phyloP scores from a whole-genome alignment of 2,888 invertebrate genomes.

The Sturmia bella region DNA sequence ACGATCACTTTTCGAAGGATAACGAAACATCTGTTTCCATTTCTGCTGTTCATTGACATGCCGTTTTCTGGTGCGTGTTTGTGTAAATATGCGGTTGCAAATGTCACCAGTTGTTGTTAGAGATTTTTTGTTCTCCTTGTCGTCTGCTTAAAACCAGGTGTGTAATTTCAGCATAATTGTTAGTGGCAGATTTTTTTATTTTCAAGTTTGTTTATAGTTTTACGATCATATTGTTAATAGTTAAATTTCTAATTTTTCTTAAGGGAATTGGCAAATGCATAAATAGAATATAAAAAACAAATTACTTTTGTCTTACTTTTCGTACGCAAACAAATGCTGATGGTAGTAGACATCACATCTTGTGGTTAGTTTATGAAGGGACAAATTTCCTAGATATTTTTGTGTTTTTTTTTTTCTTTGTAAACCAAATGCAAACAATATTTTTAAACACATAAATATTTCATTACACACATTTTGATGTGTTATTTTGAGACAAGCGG shows the following conservation, averaged over 20 bases:
- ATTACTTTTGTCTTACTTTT: slow-evolving; percentile 30
- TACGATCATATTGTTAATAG: slow-evolving; percentile 59
- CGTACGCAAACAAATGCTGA: slow-evolving; percentile 39
- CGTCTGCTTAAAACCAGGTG: slow-evolving; percentile 53
- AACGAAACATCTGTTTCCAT: slow-evolving; percentile 65
- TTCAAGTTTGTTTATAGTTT: slow-evolving; percentile 31
- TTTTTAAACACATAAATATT: slow-evolving; percentile 34
- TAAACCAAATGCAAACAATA: slow-evolving; percentile 50
- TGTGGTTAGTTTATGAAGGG: slow-evolving; percentile 47
- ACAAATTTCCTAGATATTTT: slow-evolving; percentile 2
- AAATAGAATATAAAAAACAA: slow-evolving; percentile 32
- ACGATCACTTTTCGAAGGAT: slow-evolving; percentile 53
- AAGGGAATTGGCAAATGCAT: slow-evolving; percentile 57
- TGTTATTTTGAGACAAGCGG: slow-evolving; percentile 19
- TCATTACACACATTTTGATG: slow-evolving; percentile 18
- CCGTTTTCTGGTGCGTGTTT: background rate
- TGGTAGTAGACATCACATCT: slow-evolving; percentile 16
- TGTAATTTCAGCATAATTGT: slow-evolving; percentile 43
- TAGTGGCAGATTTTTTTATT: slow-evolving; percentile 29
- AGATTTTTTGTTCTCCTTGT: slow-evolving; percentile 34
- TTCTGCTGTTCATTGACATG: background rate
- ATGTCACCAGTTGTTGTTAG: slow-evolving; percentile 65
- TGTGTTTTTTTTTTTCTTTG: background rate
- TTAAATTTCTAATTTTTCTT: slow-evolving; percentile 63
- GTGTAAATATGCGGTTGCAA: slow-evolving; percentile 67